Conservation (phyloP, 2,113 vertebrate genomes). For the Trogon surrucura region DNA sequence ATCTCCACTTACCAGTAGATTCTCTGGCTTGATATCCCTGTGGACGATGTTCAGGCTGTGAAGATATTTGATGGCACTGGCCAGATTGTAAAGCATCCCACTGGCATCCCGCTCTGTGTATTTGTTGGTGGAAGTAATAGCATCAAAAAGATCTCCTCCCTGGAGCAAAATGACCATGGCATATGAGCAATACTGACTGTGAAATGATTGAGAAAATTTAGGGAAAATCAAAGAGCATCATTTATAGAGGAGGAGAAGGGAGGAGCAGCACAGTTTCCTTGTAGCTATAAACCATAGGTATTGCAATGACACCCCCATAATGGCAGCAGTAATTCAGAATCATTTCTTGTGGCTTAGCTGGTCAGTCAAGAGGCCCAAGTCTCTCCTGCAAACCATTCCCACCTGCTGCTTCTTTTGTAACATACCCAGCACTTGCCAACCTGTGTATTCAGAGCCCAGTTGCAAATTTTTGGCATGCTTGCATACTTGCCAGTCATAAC, state of each 20-base stretch:
- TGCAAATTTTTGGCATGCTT: background rate
- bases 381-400: background rate
- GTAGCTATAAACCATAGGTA: background rate
- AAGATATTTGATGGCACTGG: slow-evolving; percentile 97
- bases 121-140: slow-evolving; percentile 97
- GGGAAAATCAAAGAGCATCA: background rate
- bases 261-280: background rate
- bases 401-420: background rate
- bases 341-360: background rate
- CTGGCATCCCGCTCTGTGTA: slow-evolving; percentile 97
- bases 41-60: slow-evolving; percentile 96
- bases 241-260: background rate
- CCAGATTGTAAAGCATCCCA: slow-evolving; percentile 96
- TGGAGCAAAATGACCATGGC: slow-evolving; percentile 65
- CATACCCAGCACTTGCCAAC: background rate
- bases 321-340: background rate
- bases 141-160: slow-evolving; percentile 98
- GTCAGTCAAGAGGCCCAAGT: background rate
- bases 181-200: background rate
- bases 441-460: background rate
- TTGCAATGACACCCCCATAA: background rate
- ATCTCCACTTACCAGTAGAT: slow-evolving; percentile 88
- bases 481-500: accelerated
- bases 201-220: background rate
- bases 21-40: slow-evolving; percentile 98